phyloP scores from a whole-genome alignment of 2,888 invertebrate genomes.

The Eucriotettix oculatus region DNA sequence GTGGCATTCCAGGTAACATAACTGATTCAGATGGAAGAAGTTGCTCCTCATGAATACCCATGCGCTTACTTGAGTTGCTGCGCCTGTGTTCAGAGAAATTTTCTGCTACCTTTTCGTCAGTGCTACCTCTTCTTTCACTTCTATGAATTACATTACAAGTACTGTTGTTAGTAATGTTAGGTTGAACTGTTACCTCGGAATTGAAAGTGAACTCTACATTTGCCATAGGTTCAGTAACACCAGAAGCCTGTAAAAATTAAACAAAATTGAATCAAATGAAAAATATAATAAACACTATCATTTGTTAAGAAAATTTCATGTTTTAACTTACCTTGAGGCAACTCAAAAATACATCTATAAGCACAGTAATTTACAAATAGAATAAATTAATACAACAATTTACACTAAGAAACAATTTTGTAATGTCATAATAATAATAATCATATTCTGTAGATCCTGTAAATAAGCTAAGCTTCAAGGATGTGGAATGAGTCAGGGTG shows the following conservation, averaged over 20 bases:
- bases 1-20: conserved; percentile 10
- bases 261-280: too few relatives aligned
- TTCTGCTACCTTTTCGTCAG: background rate
- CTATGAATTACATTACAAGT: background rate
- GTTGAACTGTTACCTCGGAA: conserved; percentile 21
- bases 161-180: background rate
- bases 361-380: too few relatives aligned
- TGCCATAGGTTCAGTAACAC: conserved; percentile 27
- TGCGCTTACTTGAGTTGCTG: background rate
- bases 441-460: too few relatives aligned
- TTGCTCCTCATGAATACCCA: conserved; percentile 2
- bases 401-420: too few relatives aligned
- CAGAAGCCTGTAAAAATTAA: background rate
- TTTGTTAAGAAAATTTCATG: too few relatives aligned
- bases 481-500: too few relatives aligned
- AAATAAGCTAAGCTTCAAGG: too few relatives aligned
- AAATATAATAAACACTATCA: too few relatives aligned
- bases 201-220: conserved; percentile 28
- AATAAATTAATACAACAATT: too few relatives aligned
- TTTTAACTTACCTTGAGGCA: too few relatives aligned
- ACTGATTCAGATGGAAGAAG: conserved; percentile 13
- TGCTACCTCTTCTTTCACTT: background rate
- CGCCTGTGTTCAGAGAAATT: background rate
- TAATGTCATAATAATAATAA: too few relatives aligned
- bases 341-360: too few relatives aligned